Base-by-base conservation (phyloP, 2,797 vertebrate genomes). In the Chelmon rostratus region DNA sequence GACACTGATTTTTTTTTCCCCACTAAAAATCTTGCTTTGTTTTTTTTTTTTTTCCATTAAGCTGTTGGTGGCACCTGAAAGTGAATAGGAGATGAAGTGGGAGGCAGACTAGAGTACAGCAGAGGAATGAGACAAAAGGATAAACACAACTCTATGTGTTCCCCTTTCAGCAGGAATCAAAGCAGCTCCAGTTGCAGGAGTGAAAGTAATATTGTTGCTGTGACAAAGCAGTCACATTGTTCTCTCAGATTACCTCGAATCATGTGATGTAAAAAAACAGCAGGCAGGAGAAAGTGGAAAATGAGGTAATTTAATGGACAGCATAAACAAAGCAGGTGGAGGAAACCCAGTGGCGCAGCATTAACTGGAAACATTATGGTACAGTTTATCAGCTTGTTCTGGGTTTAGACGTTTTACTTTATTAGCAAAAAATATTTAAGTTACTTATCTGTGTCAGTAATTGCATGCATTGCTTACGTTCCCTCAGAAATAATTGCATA, bases 161-260 rank as follows among this genome's bases (percentile, higher is more conserved):
- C 83, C 78, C 76, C 75, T 90, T 92, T 88, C 85, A 89, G 89
- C 68, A 21, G 67, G 86, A 90, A 93, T 91, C 89, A 93, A 93
- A 95, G 89, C 63, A 56, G 79, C 79, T 89, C 81, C 73, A 63
- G 84, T 85, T 86, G 66, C 83, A 57, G 68, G 66, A 83, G 88
- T 74, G 79, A 89, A 91, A 89, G 88, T 83, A 76, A 92, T 89
- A 87, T 58, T 88, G 89, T 89, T 90, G 82, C 79, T 58, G 83
- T 91, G 89, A 93, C 87, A 93, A 92, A 92, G 86, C 82, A 89
- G 81, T 84, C 82, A 69, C 83, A 89, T 76, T 91, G 85, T 90
- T 91, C 64, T 82, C 81, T 88, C 82, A 90, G 91, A 93, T 93
- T 92, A 92, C 77, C 85, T 82, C n/a, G 56, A 57, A 83, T 86